Evolutionary conservation across 2,113 vertebrate genomes (phyloP), one percentile per base, ranked within the genome.

Genomic region (Romanogobio albipinnatus): DNA sequence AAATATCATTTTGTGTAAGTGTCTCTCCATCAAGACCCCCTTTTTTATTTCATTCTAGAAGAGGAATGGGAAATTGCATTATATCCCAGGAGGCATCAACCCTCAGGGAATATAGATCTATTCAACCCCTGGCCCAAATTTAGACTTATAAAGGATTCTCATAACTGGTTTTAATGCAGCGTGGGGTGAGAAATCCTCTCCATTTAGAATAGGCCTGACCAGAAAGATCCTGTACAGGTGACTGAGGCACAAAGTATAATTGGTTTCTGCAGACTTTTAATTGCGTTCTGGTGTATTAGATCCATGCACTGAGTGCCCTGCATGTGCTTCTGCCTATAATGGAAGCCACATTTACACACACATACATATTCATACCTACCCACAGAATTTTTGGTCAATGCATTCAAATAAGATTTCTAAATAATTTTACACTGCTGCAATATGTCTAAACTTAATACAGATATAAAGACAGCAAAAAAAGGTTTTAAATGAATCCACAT

Each of bases 11-110:
- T 64, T 22, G 24, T 79, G 22, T 24, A 45, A 62, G 76, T 45
- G 56, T 45, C 76, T 62, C 76, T 81, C 78, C 61, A 66, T 68
- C 61, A 33, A 66, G 78, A 70, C 80, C 26, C 47, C 45, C 5
- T 39, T 51, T 80, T 81, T 29, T 71, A 82, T 71, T 56, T 24
- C n/a, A 19, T 71, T 56, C 47, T 82, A 68, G 47, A 82, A 68
- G 49, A 68, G 7, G 19, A 82, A 82, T 53, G 80, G 78, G 62
- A 71, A 71, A 82, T 82, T 71, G 47, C 64, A 82, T 82, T 71
- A 39, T 82, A 68, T 71, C 80, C 29, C 33, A 15, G 64, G 64
- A 71, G 80, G 71, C 64, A 58, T 82, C 80, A 82, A 47, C 64
- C 80, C 66, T 33, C 80, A 39, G 80, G 64, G 64, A 82, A 15